Evolutionary conservation across 2,888 invertebrate species (phyloP), one percentile per base, ranked within the genome.

Genomic region (Meteorus colon): DNA sequence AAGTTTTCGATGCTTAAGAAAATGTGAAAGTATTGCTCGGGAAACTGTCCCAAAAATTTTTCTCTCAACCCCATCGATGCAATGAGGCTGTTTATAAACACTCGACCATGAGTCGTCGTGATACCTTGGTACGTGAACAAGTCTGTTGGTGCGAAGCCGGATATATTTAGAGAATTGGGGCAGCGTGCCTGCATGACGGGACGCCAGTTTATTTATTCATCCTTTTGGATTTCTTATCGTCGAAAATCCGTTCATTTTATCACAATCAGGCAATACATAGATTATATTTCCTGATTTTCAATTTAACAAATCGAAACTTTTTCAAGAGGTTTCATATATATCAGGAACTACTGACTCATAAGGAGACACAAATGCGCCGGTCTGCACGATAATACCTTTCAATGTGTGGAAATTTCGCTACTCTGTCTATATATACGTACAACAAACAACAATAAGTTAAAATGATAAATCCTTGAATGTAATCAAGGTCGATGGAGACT

Each of bases 141-240:
- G 76, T 34, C 72, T 55, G 72, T 69, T 73, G 77, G 72, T 73
- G 59, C 63, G 62, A 76, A 76, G 72, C 71, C 51, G 60, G 51
- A 60, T 87, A 87, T 85, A 86, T 87, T 85, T 89, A 89, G 89
- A 87, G 83, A 89, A 88, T 87, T 88, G 82, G 88, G 86, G 81
- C 88, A 87, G 80, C 81, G 81, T 80, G 81, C 77, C 77, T 78
- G 79, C 76, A 76, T 78, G 74, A 79, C 55, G 73, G 78, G 76
- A 79, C 51, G 74, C 45, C 27, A 31, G 48, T 67, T 59, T 45
- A 73, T 78, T 84, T 81, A 75, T 78, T 80, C 73, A 71, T 80
- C 79, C 77, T 79, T 82, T 82, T 78, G 77, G 67, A 77, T 60
- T 71, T 71, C 60, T 24, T 59, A 4, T 24, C 37, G 59, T 48